Percentiles rank a stretch among this genome's conserved stretches.
Conservation (phyloP, 2,888 invertebrate genomes). For the Elegia similella region DNA sequence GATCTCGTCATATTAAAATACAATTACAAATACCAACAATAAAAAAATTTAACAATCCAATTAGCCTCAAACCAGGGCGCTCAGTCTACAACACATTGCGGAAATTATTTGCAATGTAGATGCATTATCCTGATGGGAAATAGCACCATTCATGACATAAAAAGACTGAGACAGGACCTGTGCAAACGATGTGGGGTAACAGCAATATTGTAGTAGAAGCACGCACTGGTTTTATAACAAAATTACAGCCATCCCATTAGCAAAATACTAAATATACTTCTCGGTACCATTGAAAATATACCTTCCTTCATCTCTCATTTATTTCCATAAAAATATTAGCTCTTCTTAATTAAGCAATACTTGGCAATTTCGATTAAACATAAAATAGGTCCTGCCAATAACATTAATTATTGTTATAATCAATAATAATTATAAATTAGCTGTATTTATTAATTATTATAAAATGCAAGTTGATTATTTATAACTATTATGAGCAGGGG, state of each 20-base stretch:
- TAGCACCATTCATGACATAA: no score
- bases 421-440: neutral
- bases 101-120: no score
- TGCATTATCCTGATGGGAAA: no score
- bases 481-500: neutral
- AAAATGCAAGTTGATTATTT: neutral
- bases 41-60: constrained; percentile 17
- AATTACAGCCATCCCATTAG: neutral
- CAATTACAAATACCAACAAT: constrained; percentile 6
- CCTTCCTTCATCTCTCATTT: neutral
- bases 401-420: neutral
- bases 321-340: neutral
- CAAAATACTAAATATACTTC: neutral
- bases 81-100: neutral
- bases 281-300: neutral
- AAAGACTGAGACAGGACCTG: no score
- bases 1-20: constrained; percentile 23
- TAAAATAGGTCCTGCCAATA: neutral
- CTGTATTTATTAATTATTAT: neutral
- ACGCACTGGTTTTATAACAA: neutral
- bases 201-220: neutral
- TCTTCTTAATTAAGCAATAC: neutral
- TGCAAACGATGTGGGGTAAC: neutral
- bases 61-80: constrained; percentile 18
- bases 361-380: neutral